Percentiles rank a stretch among this genome's conserved stretches.
Conservation (phyloP, 2,797 vertebrate genomes). For the Euthynnus affinis region DNA sequence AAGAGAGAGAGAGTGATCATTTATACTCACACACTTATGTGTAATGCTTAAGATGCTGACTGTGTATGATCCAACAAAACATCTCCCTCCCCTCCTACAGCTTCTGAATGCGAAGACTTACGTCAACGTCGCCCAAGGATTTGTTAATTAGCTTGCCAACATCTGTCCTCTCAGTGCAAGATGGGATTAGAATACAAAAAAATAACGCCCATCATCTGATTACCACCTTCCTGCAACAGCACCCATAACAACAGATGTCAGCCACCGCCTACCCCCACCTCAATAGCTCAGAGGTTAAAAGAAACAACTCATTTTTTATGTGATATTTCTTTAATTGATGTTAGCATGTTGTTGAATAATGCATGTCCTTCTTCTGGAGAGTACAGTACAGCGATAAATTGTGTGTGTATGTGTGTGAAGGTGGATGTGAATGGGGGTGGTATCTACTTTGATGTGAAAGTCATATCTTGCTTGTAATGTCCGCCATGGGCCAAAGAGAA, state of each 20-base stretch:
- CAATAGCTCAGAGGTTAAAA: conserved; percentile 39
- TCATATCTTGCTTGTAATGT: conserved; percentile 49
- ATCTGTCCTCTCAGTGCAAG: conserved; percentile 81
- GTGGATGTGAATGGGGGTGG: conserved; percentile 12
- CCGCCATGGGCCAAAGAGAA: conserved; percentile 49
- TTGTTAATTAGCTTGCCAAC: conserved; percentile 83
- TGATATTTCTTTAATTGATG: conserved; percentile 68
- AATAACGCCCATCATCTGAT: conserved; percentile 63
- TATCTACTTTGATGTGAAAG: conserved; percentile 55
- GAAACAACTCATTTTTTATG: conserved; percentile 29
- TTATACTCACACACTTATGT: not conserved
- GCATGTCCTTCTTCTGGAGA: conserved; percentile 46
- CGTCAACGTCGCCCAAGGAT: conserved; percentile 70
- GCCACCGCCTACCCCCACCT: conserved; percentile 9
- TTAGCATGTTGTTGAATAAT: conserved; percentile 72
- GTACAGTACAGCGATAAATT: conserved; percentile 18
- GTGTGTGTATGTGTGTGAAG: conserved; percentile 11
- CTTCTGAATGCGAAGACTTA: conserved; percentile 58
- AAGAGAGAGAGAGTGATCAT: not conserved
- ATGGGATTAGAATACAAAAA: conserved; percentile 70
- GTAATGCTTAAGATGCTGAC: conserved; percentile 51
- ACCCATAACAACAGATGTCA: conserved; percentile 77
- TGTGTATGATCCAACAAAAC: conserved; percentile 61
- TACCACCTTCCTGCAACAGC: conserved; percentile 56
- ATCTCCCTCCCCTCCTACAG: conserved; percentile 47